Base-by-base conservation (phyloP, 2,113 vertebrate genomes). In the Romanogobio albipinnatus region DNA sequence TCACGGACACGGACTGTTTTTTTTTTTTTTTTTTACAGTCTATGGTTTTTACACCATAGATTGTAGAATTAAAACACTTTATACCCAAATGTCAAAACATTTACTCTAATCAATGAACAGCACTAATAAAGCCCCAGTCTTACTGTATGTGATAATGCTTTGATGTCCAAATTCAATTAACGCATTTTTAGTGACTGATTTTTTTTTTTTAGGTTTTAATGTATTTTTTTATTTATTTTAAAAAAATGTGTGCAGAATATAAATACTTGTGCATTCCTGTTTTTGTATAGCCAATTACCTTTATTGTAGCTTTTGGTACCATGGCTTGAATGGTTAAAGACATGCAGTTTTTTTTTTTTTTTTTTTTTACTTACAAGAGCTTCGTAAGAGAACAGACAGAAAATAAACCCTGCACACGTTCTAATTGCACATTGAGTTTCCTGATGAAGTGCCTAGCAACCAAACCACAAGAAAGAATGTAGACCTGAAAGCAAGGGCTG, bases 381-480 rank as follows among this genome's bases (percentile, higher is more conserved):
- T 56, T 24, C 14, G n/a, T 39, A 24, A 61, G 24, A 51, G 26
- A 76, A 53, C 26, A 51, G 47, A 76, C 47, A 19, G 45, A 49
- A 29, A 66, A 66, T 66, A 66, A 68, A 66, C 24, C 78, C 39
- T 66, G 61, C 43, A 29, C 59, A 81, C 14, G 4, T 81, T 81
- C 61, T 66, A 81, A 81, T 81, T 80, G 29, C 58, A 64, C n/a
- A 62, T 24, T 47, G 62, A 26, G 43, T 49, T 51, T 64, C 62
- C 78, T 66, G 61, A 81, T 81, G 61, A 81, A 66, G 78, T 81
- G 78, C 78, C 78, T 81, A 81, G 78, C 78, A 81, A 81, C 61
- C 56, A 64, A 64, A 80, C 58, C 47, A 13, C 43, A 36, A 68
- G 24, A 29, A 81, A 68, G 15, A 49, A 51, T 39, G 19, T 36